Base-by-base conservation (phyloP, 2,113 vertebrate species). In the Siniperca knerii region DNA sequence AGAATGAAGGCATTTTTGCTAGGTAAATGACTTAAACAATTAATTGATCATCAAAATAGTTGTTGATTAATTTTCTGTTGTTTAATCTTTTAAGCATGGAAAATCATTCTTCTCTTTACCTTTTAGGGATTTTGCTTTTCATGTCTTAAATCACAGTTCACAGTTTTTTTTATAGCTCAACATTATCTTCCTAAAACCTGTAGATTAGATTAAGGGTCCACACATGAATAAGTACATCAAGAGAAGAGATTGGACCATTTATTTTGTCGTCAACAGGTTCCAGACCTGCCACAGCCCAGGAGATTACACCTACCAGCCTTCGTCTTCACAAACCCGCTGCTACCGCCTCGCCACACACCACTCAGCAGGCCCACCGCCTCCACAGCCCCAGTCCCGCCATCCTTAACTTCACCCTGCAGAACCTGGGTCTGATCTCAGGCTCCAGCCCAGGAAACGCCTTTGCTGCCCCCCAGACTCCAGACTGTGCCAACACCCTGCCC, bases 341-440 rank as follows among this genome's bases (percentile, higher is more conserved):
- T 2, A 58, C 79, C 5, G 62, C 96, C 94, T 96, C 97, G n/a
- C 92, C 94, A 0, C 94, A 92, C 64, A 33, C 94, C 67, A 4
- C 46, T 8, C 93, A 94, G 0, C 93, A 95, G 0, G 85, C 93
- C 81, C 96, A 92, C 12, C 91, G 95, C 20, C 50, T 93, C 67
- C 96, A 89, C 78, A 96, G 94, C 74, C 97, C 96, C 4, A 97
- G 96, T 76, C 96, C 97, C 0, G 97, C 97, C 60, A 95, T 98
- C 92, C 90, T 98, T 60, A 98, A 98, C 95, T 97, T 99, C 84
- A 97, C 97, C 5, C 91, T 99, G 81, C 98, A 98, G 74, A 98
- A 99, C 48, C 66, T 98, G 74, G 97, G 97, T 71, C 95, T 99
- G 15, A 96, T 98, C 75, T 95, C 97, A 6, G 81, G 95, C 29